Evolutionary conservation across 2,797 vertebrate species (phyloP).

Genomic region (Pseudocheirus occidentalis): DNA sequence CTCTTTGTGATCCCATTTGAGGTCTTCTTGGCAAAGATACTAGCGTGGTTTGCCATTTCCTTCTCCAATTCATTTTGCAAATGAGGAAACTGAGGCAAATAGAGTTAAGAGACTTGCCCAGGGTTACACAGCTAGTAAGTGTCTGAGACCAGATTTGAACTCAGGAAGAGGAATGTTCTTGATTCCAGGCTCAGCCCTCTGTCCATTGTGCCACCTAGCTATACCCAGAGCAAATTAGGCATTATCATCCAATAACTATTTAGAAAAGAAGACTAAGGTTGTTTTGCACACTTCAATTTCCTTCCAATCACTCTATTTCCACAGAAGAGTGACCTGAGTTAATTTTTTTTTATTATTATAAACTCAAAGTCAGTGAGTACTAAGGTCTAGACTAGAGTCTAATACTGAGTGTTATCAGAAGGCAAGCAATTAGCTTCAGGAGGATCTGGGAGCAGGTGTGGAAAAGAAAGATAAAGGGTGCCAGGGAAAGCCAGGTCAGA

Average conservation of each 20-base stretch:
- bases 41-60: neutral
- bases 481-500: neutral
- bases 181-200: neutral
- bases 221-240: neutral
- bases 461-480: neutral
- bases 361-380: neutral
- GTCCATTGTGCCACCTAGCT: neutral
- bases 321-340: neutral
- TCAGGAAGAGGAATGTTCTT: neutral
- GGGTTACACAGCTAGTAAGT: neutral
- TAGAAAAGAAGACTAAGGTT: neutral
- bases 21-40: neutral
- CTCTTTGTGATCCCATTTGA: neutral
- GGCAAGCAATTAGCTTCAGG: neutral
- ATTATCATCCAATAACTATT: neutral
- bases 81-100: neutral
- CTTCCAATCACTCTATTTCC: neutral
- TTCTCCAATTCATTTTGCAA: neutral
- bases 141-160: neutral
- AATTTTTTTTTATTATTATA: neutral
- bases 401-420: neutral
- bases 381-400: neutral
- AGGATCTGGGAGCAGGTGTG: neutral
- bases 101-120: neutral
- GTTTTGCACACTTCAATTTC: neutral